These are phyloP conservation scores for Siniperca undulata DNA, from an alignment of 2,797 vertebrate genomes.

Conservation along the genomic window DNA sequence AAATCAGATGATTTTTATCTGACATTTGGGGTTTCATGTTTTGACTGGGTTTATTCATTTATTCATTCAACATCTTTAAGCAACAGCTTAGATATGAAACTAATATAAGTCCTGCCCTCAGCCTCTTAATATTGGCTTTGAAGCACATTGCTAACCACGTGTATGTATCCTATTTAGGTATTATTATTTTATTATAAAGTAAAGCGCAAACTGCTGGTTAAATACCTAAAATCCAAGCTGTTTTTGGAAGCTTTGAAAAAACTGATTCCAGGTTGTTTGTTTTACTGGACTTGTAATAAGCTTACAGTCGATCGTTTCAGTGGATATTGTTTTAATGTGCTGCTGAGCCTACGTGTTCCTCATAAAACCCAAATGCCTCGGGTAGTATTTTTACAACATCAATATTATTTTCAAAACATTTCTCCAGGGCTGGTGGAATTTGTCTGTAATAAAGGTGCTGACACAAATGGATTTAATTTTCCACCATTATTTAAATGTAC, in stretches of 20 bases:
- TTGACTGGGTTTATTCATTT: neutral
- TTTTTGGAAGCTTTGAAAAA: constrained; percentile 27
- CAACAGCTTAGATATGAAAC: neutral
- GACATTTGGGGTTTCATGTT: neutral
- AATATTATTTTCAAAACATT: constrained; percentile 35
- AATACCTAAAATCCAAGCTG: constrained; percentile 14
- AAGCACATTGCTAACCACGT: neutral
- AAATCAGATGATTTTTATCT: constrained; percentile 31
- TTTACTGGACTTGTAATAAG: constrained; percentile 37
- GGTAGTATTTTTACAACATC: constrained; percentile 53
- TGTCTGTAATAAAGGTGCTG: constrained; percentile 41
- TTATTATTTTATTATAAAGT: neutral
- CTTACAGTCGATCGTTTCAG: constrained; percentile 22
- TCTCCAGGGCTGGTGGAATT: constrained; percentile 30
- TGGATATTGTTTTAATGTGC: constrained; percentile 47
- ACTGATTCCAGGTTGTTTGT: constrained; percentile 25
- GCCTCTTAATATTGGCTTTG: neutral
- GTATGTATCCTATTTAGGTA: neutral
- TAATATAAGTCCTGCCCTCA: neutral
- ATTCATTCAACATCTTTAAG: neutral
- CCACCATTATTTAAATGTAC: constrained; percentile 54
- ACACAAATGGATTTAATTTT: constrained; percentile 54
- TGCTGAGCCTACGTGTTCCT: constrained; percentile 46
- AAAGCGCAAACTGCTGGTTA: neutral
- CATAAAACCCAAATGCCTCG: constrained; percentile 48